Evolutionary conservation across 2,113 vertebrate species (phyloP).

Genomic region (Xenotilapia flavipinnis): DNA sequence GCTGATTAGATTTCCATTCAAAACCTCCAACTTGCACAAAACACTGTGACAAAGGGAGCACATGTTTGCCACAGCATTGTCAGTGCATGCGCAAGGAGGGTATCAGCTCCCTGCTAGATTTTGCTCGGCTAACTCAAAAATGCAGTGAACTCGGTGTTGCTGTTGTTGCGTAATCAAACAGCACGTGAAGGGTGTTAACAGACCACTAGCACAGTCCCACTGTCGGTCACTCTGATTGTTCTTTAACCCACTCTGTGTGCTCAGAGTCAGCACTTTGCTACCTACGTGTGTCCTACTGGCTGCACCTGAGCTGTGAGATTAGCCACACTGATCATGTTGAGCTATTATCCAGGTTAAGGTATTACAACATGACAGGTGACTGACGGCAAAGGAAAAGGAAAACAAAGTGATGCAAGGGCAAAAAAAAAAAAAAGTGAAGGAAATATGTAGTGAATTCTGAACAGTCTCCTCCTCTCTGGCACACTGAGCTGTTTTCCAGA

Average conservation of each 20-base stretch:
- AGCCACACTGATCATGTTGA: slow-evolving; percentile 48
- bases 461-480: neutral
- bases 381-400: neutral
- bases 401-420: neutral
- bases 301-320: slow-evolving; percentile 65
- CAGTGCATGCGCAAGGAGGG: neutral
- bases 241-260: slow-evolving; percentile 22
- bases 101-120: neutral
- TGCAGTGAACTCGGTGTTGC: neutral
- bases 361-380: slow-evolving; percentile 41
- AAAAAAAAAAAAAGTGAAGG: neutral
- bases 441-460: neutral
- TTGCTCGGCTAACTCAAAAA: neutral
- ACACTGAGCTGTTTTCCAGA: neutral
- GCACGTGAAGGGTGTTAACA: neutral
- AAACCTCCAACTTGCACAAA: neutral
- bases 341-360: slow-evolving; percentile 58
- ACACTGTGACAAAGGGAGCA: neutral
- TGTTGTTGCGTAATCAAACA: neutral
- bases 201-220: neutral
- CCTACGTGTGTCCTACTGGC: slow-evolving; percentile 19
- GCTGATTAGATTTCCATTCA: slow-evolving; percentile 41
- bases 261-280: slow-evolving; percentile 47
- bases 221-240: slow-evolving; percentile 35
- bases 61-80: neutral